Base-by-base conservation (phyloP, 2,797 vertebrate genomes). In the Danio jaintianensis region DNA sequence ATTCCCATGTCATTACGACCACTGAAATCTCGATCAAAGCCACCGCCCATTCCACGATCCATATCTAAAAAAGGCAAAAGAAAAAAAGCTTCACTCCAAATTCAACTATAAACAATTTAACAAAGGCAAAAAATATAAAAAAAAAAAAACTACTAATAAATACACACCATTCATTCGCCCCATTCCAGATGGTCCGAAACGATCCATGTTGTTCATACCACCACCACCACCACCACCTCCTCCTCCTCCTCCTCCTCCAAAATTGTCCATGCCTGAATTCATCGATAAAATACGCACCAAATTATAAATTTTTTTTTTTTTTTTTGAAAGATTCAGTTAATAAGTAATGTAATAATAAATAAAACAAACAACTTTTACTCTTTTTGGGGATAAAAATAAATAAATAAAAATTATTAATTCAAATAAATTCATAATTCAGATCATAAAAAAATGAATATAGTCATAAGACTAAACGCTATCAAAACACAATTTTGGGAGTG, bases 1-100 rank as follows among this genome's bases (percentile, higher is more conserved):
- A 97, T 96, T 85, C 94, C 94, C 94, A 97, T 96, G 84, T 98
- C 95, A 82, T 95, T 97, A 86, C 96, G 95, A 79, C 95, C 96
- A 85, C 95, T 95, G 92, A 97, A 96, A 69, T 96, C 95, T 89
- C 94, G 89, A 83, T 95, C 96, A 92, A 96, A 97, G 87, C 93
- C 92, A 80, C 94, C 94, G 86, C 95, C 95, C 90, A 96, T 93
- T 81, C 96, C 96, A 88, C 93, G 93, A 87, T 97, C 95, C 95
- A 97, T 95, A 87, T 97, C 96, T 97, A 53, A 56, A 75, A 53
- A 56, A 75, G 59, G 11, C 1, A 6, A 64, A 29, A 5, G 7
- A 38, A 61, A 29, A 11, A 81, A 36, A 56, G 15, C 86, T 84
- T 82, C 56, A 45, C 68, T 83, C 72, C 82, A 77, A 86, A 78